Percentiles rank a stretch among this genome's conserved stretches.
Conservation (phyloP, 2,888 invertebrate genomes). For the Lasioglossum marginatum region DNA sequence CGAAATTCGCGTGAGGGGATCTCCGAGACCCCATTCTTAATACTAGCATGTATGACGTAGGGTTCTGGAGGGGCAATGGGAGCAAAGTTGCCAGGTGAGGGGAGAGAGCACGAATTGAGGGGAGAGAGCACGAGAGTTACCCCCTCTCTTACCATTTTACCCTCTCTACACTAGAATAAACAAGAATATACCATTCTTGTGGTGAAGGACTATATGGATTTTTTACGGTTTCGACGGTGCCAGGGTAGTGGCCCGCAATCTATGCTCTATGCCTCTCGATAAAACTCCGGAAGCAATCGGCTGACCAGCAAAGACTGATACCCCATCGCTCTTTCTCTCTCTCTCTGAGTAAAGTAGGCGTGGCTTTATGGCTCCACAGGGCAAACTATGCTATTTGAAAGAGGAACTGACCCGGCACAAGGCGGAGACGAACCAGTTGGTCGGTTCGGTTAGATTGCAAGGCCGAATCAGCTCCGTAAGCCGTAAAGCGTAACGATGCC, state of each 20-base stretch:
- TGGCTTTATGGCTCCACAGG: background rate
- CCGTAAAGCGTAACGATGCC: slow-evolving; percentile 47
- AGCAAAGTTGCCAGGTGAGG: too few relatives aligned
- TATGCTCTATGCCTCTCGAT: too few relatives aligned
- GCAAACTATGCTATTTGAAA: background rate
- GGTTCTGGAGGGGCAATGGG: too few relatives aligned
- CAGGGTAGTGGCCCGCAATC: background rate
- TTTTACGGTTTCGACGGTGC: background rate
- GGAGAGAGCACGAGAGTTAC: too few relatives aligned
- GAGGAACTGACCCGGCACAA: slow-evolving; percentile 58
- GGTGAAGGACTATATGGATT: too few relatives aligned
- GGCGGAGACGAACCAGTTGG: slow-evolving; percentile 48
- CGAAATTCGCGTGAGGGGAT: too few relatives aligned
- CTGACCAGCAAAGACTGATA: background rate
- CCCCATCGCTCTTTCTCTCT: background rate
- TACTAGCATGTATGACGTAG: too few relatives aligned
- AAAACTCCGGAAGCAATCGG: background rate
- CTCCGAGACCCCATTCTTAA: too few relatives aligned
- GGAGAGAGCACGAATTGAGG: too few relatives aligned
- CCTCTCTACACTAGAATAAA: too few relatives aligned
- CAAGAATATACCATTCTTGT: too few relatives aligned
- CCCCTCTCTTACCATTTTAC: too few relatives aligned
- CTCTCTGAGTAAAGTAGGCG: background rate
- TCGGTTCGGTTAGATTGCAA: slow-evolving; percentile 32
- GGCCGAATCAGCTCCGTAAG: slow-evolving; percentile 13